Base-by-base conservation (phyloP, 2,888 invertebrate genomes). In the Dasysyrphus albostriatus region DNA sequence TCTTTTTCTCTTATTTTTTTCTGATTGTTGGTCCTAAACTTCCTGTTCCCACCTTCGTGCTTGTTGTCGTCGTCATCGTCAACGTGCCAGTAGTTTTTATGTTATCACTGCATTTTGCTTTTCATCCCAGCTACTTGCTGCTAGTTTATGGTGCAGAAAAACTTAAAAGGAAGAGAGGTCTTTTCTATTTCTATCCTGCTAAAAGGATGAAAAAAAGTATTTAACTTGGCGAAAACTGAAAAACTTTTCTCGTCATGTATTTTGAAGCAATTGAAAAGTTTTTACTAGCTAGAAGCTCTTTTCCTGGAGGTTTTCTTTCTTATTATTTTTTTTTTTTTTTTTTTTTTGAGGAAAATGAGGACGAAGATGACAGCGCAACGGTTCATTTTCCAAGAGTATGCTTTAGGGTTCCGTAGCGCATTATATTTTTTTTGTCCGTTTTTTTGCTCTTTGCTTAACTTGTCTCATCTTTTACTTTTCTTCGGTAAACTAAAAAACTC, bases 161-260 rank as follows among this genome's bases (percentile, higher is more conserved):
- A 77, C 42, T 24, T 10, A 69, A 75, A 81, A 54, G 47, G 47
- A 32, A 76, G 3, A 32, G 9, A 1, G n/a, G 9, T 9, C 5
- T 47, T 34, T 12, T 49, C 3, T 14, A 19, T 54, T 29, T 29
- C 1, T 14, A 19, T 54, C 39, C 39, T 54, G 19, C 51, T 70
- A 37, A 37, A 44, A 49, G 32, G 61, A 59, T 32, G n/a, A 69
- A 47, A 49, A 58, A 87, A 78, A 74, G 54, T 63, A 78, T 82
- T 82, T 78, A 87, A 87, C 87, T 83, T 87, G 82, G 83, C 75
- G 87, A 87, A 83, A 83, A 83, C 83, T 83, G 87, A 87, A 83
- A 87, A 87, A 87, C 65, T 83, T 87, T 87, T 83, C 83, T 87
- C 83, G 83, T 87, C 87, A 87, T 87, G 87, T 87, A 87, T 87